phyloP scores from a whole-genome alignment of 2,888 invertebrate genomes.

The Fissipunctia ypsillon region DNA sequence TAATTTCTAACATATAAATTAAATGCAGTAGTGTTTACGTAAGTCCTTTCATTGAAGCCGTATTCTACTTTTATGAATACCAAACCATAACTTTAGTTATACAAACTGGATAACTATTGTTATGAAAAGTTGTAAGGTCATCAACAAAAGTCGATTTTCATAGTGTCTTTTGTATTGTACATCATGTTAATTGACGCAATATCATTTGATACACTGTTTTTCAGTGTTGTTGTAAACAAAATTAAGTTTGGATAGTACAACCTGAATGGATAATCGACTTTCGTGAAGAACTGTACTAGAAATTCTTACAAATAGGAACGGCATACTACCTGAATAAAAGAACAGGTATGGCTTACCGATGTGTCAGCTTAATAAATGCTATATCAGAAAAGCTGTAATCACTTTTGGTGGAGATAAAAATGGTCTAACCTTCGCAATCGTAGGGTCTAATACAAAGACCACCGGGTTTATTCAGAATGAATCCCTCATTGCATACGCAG shows the following conservation, averaged over 20 bases:
- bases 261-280: not conserved
- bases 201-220: not conserved
- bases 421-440: slow-evolving; percentile 50
- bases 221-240: not conserved
- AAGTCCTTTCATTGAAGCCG: too few species aligned
- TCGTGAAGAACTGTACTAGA: not conserved
- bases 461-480: slow-evolving; percentile 53
- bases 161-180: not conserved
- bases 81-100: too few species aligned
- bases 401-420: not conserved
- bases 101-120: too few species aligned
- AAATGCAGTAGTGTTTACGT: too few species aligned
- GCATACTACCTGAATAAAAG: not conserved
- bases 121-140: not conserved
- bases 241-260: too few species aligned
- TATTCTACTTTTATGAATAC: too few species aligned
- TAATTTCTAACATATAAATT: too few species aligned
- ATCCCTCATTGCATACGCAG: slow-evolving; percentile 71
- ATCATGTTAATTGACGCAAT: not conserved
- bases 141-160: not conserved
- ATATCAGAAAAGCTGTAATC: too few species aligned
- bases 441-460: slow-evolving; percentile 66
- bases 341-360: too few species aligned
- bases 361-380: too few species aligned
- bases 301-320: not conserved